Evolutionary conservation across 2,888 invertebrate genomes (phyloP), one percentile per base, ranked within the genome.

Genomic region (Caenorhabditis sp.): DNA sequence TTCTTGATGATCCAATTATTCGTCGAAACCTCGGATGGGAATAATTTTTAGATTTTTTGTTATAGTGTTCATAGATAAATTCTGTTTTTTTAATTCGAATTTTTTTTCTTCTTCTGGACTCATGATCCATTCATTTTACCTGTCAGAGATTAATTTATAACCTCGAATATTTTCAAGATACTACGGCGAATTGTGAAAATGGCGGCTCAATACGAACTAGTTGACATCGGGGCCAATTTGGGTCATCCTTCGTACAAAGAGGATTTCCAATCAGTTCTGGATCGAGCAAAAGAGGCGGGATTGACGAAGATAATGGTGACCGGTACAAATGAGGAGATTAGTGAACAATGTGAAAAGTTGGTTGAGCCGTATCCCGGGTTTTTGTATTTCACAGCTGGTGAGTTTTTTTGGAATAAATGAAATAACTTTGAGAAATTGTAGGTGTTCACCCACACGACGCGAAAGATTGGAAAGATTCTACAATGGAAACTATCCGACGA

Each of bases 391-490:
- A 86, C 86, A 1, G 83, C 86, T n/a, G 85, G 84, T 82, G 55
- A 37, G 50, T 31, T 50, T 55, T 24, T 19, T 63, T 58, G 24
- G 55, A 17, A 58, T 31, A 24, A 60, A 66, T 55, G 27, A 23
- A 10, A 51, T 51, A 37, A 27, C 36, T 21, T 26, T 31, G 12
- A n/a, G 5, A 43, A 14, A 67, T 64, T 70, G 23, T 24, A 83
- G 84, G 86, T 43, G 84, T 86, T 31, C 86, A 86, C 73, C 86
- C 86, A 14, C 86, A 86, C 53, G 85, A 86, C 49, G 86, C 86
- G 5, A 86, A 86, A 62, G 83, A 82, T 37, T 84, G 79, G 68
- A 76, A 31, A 31, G 31, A 50, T 14, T 79, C 76, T 1, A 77
- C 77, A n/a, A 53, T 77, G 1, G 60, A 61, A 8, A 53, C 51